Conservation (phyloP, 2,113 vertebrate species). For the Stictonetta naevosa region DNA sequence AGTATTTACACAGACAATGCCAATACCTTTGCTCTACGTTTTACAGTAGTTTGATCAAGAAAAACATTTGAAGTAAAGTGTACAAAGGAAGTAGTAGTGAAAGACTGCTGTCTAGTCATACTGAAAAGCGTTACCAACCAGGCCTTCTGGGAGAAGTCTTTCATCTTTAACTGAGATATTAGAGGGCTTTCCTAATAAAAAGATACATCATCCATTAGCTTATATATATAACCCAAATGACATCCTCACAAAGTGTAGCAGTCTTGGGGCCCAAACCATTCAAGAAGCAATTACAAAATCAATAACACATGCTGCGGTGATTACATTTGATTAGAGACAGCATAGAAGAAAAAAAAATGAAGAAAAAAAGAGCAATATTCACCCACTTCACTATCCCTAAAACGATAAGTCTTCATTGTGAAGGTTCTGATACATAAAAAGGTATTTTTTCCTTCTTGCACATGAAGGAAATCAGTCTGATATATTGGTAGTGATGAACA, state of each 20-base stretch:
- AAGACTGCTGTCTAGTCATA: neutral
- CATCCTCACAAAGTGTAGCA: conserved; percentile 63
- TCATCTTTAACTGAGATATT: conserved; percentile 57
- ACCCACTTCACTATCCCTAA: neutral
- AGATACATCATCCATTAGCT: conserved; percentile 66
- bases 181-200: conserved; percentile 63
- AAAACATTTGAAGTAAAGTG: neutral
- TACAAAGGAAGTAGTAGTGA: neutral
- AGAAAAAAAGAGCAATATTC: neutral
- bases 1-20: neutral
- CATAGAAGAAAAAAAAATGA: conserved; percentile 28
- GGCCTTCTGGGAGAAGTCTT: conserved; percentile 49
- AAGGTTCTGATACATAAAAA: conserved; percentile 5
- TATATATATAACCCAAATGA: conserved; percentile 68
- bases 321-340: conserved; percentile 78
- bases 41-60: neutral
- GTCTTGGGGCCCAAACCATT: conserved; percentile 72
- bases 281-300: conserved; percentile 80
- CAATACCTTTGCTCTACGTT: neutral
- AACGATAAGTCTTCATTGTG: neutral
- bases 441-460: neutral
- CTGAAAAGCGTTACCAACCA: neutral
- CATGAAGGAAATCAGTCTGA: neutral
- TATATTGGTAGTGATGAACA: neutral
- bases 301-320: conserved; percentile 76